A percentile compares a stretch with the other conserved stretches of the same genome.
These are phyloP conservation scores for Chaetodon trifascialis DNA, from an alignment of 2,113 vertebrate species.

Conservation along the genomic window DNA sequence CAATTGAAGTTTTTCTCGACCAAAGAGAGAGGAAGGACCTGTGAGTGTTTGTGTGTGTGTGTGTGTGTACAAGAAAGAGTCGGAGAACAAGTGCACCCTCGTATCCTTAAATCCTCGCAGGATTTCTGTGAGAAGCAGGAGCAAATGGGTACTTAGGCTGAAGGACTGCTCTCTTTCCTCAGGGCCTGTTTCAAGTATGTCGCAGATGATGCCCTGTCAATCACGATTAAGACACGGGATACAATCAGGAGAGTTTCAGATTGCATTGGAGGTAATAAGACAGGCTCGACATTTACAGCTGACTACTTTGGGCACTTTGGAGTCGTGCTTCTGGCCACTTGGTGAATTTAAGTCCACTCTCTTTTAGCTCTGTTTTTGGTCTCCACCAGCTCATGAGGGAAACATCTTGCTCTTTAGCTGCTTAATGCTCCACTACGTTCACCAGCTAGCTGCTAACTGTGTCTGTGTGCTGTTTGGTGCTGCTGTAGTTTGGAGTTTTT, in stretches of 20 bases:
- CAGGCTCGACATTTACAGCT: neutral
- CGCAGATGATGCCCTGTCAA: constrained; percentile 13
- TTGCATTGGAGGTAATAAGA: neutral
- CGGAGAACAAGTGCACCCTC: constrained; percentile 33
- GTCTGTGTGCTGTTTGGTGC: neutral
- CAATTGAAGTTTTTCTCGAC: constrained; percentile 40
- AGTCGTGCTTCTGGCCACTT: neutral
- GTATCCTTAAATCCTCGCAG: constrained; percentile 35
- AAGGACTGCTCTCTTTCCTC: constrained; percentile 43
- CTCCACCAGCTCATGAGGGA: neutral
- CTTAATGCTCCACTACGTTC: neutral
- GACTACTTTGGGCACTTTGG: neutral
- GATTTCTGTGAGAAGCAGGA: constrained; percentile 41
- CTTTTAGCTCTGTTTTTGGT: neutral
- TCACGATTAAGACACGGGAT: constrained; percentile 4
- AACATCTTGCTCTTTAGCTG: neutral
- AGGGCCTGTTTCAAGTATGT: constrained; percentile 43
- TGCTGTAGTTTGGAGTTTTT: too few relatives aligned
- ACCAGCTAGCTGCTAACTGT: too few relatives aligned
- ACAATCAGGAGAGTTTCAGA: constrained; percentile 6
- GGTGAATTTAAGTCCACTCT: neutral
- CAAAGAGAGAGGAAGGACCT: neutral
- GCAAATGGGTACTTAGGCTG: constrained; percentile 49
- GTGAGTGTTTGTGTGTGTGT: constrained; percentile 7
- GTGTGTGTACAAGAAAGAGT: neutral